A percentile compares a stretch with the other conserved stretches of the same genome.
These are phyloP conservation scores for Cerceris rybyensis DNA, from an alignment of 2,888 invertebrate species.

Conservation along the genomic window DNA sequence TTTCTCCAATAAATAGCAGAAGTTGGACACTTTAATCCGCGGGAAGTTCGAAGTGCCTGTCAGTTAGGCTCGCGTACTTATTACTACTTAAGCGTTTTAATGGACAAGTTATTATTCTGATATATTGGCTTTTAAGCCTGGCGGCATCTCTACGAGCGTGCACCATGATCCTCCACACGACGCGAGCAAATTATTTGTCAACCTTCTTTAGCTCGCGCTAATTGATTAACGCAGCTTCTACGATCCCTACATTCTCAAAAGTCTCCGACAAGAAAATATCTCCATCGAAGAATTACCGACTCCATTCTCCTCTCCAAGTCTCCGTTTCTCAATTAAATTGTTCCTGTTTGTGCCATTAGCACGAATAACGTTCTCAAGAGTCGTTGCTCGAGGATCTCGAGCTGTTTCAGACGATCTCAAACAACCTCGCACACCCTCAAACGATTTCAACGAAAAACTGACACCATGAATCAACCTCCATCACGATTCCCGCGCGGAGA, in stretches of 20 bases:
- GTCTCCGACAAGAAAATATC: background rate
- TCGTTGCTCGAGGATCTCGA: no score
- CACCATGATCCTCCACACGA: constrained; percentile 50
- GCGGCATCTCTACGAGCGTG: constrained; percentile 43
- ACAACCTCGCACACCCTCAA: no score
- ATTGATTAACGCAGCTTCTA: constrained; percentile 49
- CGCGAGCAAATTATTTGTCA: constrained; percentile 57
- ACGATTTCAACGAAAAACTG: no score
- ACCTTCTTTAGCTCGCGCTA: constrained; percentile 53
- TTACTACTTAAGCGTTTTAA: constrained; percentile 81
- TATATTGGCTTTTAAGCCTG: constrained; percentile 78
- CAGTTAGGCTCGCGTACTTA: constrained; percentile 79
- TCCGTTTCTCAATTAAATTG: no score
- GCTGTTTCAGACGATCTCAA: no score
- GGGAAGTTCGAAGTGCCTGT: constrained; percentile 76
- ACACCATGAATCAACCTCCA: no score
- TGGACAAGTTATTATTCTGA: constrained; percentile 81
- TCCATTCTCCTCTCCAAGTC: no score
- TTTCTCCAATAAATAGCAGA: constrained; percentile 74
- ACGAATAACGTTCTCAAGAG: no score
- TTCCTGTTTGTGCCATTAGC: no score
- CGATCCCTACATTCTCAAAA: background rate
- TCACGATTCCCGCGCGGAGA: no score
- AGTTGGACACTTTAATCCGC: constrained; percentile 80
- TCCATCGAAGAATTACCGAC: background rate